A percentile compares a stretch with the other conserved stretches of the same genome.
These are phyloP conservation scores for Bombylius discolor DNA, from an alignment of 2,888 invertebrate species.

Conservation along the genomic window DNA sequence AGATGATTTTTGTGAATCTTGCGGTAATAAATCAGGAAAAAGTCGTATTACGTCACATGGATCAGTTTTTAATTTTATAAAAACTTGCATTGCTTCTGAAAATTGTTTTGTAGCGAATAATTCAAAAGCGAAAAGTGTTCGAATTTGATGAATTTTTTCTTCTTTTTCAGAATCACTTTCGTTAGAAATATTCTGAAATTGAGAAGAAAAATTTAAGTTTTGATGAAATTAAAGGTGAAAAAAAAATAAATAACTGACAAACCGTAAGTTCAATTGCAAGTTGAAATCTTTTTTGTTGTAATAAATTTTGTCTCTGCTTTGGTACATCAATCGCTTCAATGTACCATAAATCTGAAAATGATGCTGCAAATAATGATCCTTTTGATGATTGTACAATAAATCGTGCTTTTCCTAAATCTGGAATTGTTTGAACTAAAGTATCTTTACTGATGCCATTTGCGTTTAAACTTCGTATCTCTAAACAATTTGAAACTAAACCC, in stretches of 20 bases:
- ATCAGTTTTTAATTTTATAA: constrained; percentile 79
- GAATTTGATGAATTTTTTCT: constrained; percentile 73
- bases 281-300: constrained; percentile 86
- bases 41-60: constrained; percentile 90
- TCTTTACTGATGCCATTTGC: constrained; percentile 49
- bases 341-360: constrained; percentile 79
- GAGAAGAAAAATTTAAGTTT: not conserved
- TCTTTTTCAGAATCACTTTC: constrained; percentile 68
- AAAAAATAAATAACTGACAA: constrained; percentile 9
- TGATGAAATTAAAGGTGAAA: too few species aligned
- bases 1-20: constrained; percentile 24
- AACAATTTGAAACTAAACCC: constrained; percentile 66
- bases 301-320: constrained; percentile 68
- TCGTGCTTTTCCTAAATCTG: constrained; percentile 60
- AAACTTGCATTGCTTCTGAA: constrained; percentile 81
- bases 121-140: constrained; percentile 80
- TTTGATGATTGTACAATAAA: constrained; percentile 60
- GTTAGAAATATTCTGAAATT: constrained; percentile 63
- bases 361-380: constrained; percentile 76
- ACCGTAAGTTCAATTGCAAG: constrained; percentile 84
- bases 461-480: constrained; percentile 78
- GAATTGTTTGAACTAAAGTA: constrained; percentile 59
- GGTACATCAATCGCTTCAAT: constrained; percentile 67
- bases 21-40: constrained; percentile 67
- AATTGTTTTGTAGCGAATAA: constrained; percentile 82